phyloP scores from a whole-genome alignment of 2,113 vertebrate genomes.

The Chaetodon trifascialis region DNA sequence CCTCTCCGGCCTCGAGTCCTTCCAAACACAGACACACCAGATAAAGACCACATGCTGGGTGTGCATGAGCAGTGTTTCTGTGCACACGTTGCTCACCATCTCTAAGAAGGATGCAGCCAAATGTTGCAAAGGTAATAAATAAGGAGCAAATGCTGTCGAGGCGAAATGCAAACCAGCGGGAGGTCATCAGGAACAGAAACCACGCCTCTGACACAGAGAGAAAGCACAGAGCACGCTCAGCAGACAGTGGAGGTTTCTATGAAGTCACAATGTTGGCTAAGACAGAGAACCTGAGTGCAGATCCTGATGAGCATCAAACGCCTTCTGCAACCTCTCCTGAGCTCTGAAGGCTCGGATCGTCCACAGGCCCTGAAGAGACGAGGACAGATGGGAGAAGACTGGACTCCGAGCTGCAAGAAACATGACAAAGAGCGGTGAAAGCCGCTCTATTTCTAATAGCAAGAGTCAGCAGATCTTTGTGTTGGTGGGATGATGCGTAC shows the following conservation, averaged over 20 bases:
- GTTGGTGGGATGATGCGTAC: not conserved
- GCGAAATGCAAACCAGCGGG: constrained; percentile 94
- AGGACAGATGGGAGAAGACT: constrained; percentile 93
- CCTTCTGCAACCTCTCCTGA: constrained; percentile 88
- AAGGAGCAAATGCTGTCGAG: constrained; percentile 92
- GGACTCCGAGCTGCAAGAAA: constrained; percentile 89
- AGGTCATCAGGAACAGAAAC: constrained; percentile 94
- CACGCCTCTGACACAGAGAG: constrained; percentile 86
- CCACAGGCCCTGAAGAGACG: constrained; percentile 93
- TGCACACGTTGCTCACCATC: constrained; percentile 78
- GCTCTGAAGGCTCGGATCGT: constrained; percentile 91
- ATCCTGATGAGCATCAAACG: constrained; percentile 92
- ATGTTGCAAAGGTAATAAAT: constrained; percentile 88
- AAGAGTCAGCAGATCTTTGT: too few species aligned
- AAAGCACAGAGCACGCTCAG: too few species aligned
- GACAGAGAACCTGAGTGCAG: constrained; percentile 89
- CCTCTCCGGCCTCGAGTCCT: constrained; percentile 90
- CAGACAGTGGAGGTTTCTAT: not conserved
- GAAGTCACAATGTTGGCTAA: not conserved
- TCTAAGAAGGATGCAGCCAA: constrained; percentile 89
- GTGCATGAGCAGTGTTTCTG: not conserved
- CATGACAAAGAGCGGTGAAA: not conserved
- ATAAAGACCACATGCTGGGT: too few species aligned
- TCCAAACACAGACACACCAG: too few species aligned
- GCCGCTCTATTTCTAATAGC: too few species aligned